Percentiles rank a stretch among this genome's conserved stretches.
Evolutionary conservation across 2,113 vertebrate species (phyloP).

Genomic region (Callopanchax toddi): DNA sequence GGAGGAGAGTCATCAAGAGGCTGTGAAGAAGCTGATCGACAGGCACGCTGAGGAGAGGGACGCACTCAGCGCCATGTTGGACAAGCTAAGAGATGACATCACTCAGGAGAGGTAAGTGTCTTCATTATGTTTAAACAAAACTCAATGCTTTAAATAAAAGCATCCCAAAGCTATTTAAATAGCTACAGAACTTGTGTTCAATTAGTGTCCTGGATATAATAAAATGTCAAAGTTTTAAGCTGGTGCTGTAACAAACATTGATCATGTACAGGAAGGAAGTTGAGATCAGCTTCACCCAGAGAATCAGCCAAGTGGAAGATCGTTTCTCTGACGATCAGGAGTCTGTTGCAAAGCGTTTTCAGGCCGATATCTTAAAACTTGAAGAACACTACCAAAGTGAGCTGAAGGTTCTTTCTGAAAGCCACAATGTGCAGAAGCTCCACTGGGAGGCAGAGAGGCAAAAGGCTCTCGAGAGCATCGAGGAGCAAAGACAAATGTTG

Average conservation of each 20-base stretch:
- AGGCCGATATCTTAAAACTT: constrained; percentile 74
- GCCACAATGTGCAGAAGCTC: constrained; percentile 75
- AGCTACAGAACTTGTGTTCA: neutral
- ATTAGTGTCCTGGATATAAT: too few species aligned
- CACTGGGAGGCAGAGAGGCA: constrained; percentile 85
- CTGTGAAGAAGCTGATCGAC: constrained; percentile 71
- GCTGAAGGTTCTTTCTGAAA: constrained; percentile 74
- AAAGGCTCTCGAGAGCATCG: constrained; percentile 62
- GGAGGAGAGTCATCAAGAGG: constrained; percentile 70
- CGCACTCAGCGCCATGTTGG: constrained; percentile 73
- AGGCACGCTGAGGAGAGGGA: constrained; percentile 81
- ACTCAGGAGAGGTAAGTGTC: constrained; percentile 86
- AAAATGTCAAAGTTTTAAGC: neutral
- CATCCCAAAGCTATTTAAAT: too few species aligned
- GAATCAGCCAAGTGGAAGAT: constrained; percentile 82
- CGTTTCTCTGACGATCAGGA: constrained; percentile 84
- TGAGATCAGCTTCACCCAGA: constrained; percentile 86
- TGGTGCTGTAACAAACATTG: constrained; percentile 58
- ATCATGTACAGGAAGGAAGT: constrained; percentile 87
- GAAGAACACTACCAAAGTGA: constrained; percentile 78
- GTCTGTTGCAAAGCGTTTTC: constrained; percentile 76
- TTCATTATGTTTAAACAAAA: neutral
- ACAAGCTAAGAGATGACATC: constrained; percentile 82
- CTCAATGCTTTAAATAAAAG: too few species aligned
- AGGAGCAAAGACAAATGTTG: constrained; percentile 65